These are phyloP conservation scores for Channallabes apus DNA, from an alignment of 2,797 vertebrate species.

Conservation along the genomic window DNA sequence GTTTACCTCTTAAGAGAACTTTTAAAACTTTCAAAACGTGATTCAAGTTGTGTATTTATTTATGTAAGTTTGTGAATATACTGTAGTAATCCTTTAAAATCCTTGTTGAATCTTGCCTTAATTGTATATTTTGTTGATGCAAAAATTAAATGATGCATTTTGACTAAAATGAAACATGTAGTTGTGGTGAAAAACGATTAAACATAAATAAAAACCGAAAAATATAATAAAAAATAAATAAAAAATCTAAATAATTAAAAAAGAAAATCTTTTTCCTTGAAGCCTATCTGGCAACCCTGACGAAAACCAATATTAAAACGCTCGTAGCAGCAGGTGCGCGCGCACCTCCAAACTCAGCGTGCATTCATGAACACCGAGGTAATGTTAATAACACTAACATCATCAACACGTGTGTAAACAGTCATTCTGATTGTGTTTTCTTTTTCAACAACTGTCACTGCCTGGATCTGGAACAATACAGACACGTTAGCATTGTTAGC, in stretches of 20 bases:
- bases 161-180: background rate
- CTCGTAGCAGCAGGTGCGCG: background rate
- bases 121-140: background rate
- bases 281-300: constrained; percentile 9
- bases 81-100: background rate
- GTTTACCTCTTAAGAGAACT: accelerated
- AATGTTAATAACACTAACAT: background rate
- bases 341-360: background rate
- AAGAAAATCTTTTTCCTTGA: background rate
- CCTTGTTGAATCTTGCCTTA: background rate
- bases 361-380: constrained; percentile 57
- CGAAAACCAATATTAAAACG: accelerated
- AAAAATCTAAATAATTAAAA: no score
- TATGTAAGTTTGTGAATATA: background rate
- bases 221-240: no score
- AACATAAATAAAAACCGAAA: no score
- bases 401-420: no score
- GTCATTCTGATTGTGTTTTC: background rate
- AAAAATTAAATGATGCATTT: no score
- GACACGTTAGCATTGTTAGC: background rate
- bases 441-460: background rate
- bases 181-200: no score
- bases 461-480: background rate
- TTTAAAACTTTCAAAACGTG: no score
- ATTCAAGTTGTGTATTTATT: no score